Base-by-base conservation (phyloP, 2,888 invertebrate species). In the Acronicta leporina region DNA sequence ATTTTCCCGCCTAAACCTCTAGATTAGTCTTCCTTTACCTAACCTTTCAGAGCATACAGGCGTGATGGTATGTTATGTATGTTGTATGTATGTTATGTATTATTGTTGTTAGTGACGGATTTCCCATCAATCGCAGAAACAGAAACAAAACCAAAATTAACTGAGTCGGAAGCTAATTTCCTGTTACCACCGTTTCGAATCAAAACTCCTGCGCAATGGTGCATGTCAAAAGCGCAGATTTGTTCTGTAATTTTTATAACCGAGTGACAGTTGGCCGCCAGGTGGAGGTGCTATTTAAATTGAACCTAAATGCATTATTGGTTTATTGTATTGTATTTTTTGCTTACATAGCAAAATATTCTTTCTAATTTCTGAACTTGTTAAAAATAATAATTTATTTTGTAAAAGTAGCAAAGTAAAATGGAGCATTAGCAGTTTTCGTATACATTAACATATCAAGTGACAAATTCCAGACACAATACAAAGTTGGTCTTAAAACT, bases 181-280 rank as follows among this genome's bases (percentile, higher is more conserved):
- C 87, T 82, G 85, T 76, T 72, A 61, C 56, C 62, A 70, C 63
- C 73, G 62, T 68, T 62, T 64, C 68, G 65, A 80, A 81, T 79
- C 77, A 68, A 49, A 55, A 59, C 68, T 64, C 44, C 20, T 40
- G 63, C 49, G 69, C 70, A 85, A 84, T 87, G 81, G 77, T 53
- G 79, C 86, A 82, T 81, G 76, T 72, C 87, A 63, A 84, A 85
- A 73, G 79, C 80, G 71, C 81, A 80, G 87, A 87, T 89, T 87
- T 87, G 81, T 77, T 80, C 62, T 67, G 65, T 80, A 84, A 85
- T 83, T 81, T 85, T 67, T 75, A 73, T 81, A 76, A 81, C 81
- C 53, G 49, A 42, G 73, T 64, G 77, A 77, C 82, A 79, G 79
- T 80, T 82, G 80, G 69, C 56, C 46, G 38, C 54, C 75, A 73